Evolutionary conservation across 2,888 invertebrate species (phyloP).

Genomic region (Phaonia tiefii): DNA sequence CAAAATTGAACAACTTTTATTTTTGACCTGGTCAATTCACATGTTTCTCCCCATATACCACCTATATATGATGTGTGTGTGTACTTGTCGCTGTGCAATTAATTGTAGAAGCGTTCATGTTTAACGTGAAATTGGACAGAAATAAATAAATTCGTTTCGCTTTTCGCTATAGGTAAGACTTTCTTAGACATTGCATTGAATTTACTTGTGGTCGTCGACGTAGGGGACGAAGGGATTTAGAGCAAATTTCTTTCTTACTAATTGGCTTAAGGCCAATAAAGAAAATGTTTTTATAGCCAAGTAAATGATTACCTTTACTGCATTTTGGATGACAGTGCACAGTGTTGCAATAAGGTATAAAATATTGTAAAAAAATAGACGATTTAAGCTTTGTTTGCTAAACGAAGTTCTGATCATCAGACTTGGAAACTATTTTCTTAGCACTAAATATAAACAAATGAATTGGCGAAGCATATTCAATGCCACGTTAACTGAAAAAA

Average conservation of each 20-base stretch:
- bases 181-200: conserved; percentile 10
- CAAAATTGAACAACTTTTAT: conserved; percentile 61
- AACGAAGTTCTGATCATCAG: no score
- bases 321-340: neutral
- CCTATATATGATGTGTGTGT: conserved; percentile 22
- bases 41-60: no score
- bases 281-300: conserved; percentile 22
- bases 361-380: no score
- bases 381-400: no score
- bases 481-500: no score
- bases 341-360: neutral
- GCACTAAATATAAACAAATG: no score
- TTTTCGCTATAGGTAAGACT: conserved; percentile 29
- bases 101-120: conserved; percentile 66
- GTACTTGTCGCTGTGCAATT: conserved; percentile 53
- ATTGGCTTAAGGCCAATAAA: conserved; percentile 59
- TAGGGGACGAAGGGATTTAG: neutral
- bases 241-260: conserved; percentile 4
- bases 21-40: no score
- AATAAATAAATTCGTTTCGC: conserved; percentile 62
- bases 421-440: no score
- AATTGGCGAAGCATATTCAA: no score
- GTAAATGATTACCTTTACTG: conserved; percentile 26
- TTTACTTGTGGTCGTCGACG: neutral
- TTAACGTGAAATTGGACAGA: conserved; percentile 67